These are phyloP conservation scores for Acomys russatus DNA, from an alignment of 2,797 vertebrate genomes.

Conservation along the genomic window DNA sequence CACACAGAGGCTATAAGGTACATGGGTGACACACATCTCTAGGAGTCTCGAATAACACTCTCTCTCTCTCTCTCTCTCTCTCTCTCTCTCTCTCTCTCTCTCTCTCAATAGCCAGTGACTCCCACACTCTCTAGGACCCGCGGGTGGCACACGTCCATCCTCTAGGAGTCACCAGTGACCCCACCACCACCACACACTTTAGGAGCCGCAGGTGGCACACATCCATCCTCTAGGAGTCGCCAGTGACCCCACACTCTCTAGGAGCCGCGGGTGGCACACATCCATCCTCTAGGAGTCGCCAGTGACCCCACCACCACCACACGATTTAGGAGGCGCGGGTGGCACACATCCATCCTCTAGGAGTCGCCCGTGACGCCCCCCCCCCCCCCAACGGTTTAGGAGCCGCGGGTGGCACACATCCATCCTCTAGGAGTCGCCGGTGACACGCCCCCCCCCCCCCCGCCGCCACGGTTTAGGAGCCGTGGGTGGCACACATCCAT, in stretches of 20 bases:
- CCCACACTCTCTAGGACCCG: background rate
- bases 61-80: too few species aligned
- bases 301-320: background rate
- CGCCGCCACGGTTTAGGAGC: too few species aligned
- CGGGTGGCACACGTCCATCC: background rate
- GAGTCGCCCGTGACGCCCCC: too few species aligned
- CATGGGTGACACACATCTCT: background rate
- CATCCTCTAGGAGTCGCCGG: rapidly evolving
- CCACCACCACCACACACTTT: background rate
- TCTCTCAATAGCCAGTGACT: background rate
- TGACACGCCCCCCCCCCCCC: too few species aligned
- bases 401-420: too few species aligned
- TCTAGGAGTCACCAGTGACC: too few species aligned
- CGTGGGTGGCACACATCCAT: too few species aligned
- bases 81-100: too few species aligned
- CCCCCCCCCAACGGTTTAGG: too few species aligned
- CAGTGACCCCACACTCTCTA: background rate
- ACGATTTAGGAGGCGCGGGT: background rate
- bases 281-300: too few species aligned
- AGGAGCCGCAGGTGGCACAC: background rate
- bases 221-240: background rate
- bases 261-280: too few species aligned
- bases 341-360: background rate
- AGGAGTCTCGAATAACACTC: background rate
- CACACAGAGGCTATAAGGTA: too few species aligned